These are phyloP conservation scores for Drosophila grimshawi DNA, from an alignment of 1,140 invertebrate species.

Conservation along the genomic window DNA sequence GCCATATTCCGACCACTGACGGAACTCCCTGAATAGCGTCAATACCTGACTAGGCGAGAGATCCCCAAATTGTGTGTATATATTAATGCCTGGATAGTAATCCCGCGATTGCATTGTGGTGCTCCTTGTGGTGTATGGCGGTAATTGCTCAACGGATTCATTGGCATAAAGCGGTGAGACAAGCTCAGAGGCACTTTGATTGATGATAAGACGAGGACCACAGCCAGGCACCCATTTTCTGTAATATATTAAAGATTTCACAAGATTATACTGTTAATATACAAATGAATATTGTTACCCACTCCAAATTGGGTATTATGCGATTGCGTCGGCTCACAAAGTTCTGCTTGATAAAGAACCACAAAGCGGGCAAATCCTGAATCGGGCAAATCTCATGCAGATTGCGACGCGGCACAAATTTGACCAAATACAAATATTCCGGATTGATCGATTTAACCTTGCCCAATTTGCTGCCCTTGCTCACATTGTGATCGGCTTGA, in stretches of 20 bases:
- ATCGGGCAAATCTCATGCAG: constrained; percentile 84
- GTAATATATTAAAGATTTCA: constrained; percentile 31
- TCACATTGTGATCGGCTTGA: constrained; percentile 76
- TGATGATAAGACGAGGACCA: constrained; percentile 86
- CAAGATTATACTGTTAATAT: background rate
- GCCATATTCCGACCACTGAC: constrained; percentile 87
- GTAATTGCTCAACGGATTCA: constrained; percentile 79
- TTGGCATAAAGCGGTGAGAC: constrained; percentile 77
- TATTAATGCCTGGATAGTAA: constrained; percentile 86
- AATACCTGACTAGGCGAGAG: constrained; percentile 86
- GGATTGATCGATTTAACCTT: constrained; percentile 85
- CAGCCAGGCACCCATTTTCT: constrained; percentile 88
- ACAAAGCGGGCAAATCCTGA: constrained; percentile 86
- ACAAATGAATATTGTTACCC: constrained; percentile 49
- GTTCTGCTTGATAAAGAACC: constrained; percentile 87
- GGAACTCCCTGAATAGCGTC: constrained; percentile 86
- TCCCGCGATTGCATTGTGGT: constrained; percentile 64
- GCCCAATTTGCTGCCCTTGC: constrained; percentile 61
- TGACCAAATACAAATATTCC: constrained; percentile 86
- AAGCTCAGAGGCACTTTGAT: constrained; percentile 29
- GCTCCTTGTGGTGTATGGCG: constrained; percentile 64
- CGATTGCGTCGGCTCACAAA: constrained; percentile 86
- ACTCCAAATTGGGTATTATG: constrained; percentile 87
- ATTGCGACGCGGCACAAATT: constrained; percentile 85
- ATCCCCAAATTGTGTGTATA: constrained; percentile 88